Percentiles rank a stretch among this genome's conserved stretches.
Conservation (phyloP, 2,888 invertebrate genomes). For the Drosophila nigritarsus region DNA sequence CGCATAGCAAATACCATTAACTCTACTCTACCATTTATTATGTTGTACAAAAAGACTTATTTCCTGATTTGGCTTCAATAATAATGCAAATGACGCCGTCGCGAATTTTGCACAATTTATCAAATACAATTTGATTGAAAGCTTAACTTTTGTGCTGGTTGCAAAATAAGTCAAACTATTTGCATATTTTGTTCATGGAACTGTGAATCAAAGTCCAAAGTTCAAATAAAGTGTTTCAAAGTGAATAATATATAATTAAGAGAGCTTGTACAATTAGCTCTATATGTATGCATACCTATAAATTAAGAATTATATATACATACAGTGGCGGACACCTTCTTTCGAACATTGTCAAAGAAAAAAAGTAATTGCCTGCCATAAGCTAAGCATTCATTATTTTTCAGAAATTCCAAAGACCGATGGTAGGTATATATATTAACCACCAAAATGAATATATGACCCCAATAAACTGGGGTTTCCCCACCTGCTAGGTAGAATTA, state of each 20-base stretch:
- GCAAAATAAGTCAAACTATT: not conserved
- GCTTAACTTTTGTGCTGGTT: not conserved
- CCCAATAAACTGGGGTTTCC: too few relatives aligned
- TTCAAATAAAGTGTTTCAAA: not conserved
- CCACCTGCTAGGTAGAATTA: too few relatives aligned
- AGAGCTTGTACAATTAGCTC: not conserved
- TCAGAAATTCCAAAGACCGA: too few relatives aligned
- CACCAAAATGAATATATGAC: too few relatives aligned
- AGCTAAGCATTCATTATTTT: too few relatives aligned
- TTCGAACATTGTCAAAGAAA: too few relatives aligned
- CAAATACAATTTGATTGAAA: not conserved
- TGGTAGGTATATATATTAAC: too few relatives aligned
- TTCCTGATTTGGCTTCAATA: slow-evolving; percentile 1
- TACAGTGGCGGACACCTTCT: too few relatives aligned
- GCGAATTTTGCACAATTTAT: not conserved
- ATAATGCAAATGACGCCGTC: slow-evolving; percentile 1
- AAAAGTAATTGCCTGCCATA: too few relatives aligned
- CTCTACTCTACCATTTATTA: slow-evolving; percentile 10
- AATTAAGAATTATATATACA: not conserved
- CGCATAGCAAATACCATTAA: slow-evolving; percentile 14
- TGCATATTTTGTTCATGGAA: slow-evolving; percentile 1
- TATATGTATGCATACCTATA: not conserved
- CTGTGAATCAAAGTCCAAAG: not conserved
- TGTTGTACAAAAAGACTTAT: not conserved
- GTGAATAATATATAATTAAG: not conserved